A percentile compares a stretch with the other conserved stretches of the same genome.
phyloP scores from a whole-genome alignment of 2,113 vertebrate species.

The Micronycteris hirsuta region DNA sequence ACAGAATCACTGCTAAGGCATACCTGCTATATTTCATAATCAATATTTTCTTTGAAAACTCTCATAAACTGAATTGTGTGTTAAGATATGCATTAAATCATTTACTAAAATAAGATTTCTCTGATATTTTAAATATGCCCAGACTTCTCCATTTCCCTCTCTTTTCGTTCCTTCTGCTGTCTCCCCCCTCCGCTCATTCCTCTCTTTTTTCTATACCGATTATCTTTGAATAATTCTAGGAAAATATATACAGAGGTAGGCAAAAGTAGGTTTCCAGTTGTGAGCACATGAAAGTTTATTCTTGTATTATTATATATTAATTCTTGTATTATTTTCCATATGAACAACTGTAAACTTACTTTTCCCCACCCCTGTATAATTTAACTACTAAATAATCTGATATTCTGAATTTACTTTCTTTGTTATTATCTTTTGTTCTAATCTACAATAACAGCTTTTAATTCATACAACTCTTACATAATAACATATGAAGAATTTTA shows the following conservation, averaged over 20 bases:
- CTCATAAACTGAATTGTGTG: not conserved
- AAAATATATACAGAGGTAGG: not conserved
- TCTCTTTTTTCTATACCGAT: not conserved
- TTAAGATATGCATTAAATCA: not conserved
- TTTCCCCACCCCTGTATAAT: not conserved
- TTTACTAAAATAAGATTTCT: not conserved
- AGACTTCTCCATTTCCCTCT: not conserved
- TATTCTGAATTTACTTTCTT: not conserved
- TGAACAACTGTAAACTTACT: not conserved
- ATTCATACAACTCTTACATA: not conserved
- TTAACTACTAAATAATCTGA: not conserved
- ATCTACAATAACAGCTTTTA: not conserved
- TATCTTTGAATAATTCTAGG: not conserved
- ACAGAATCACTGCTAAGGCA: not conserved
- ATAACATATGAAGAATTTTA: not conserved
- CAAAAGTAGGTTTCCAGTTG: not conserved
- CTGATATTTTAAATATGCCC: not conserved
- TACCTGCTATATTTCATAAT: not conserved
- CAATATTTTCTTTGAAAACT: not conserved
- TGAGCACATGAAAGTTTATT: not conserved
- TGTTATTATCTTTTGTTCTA: not conserved
- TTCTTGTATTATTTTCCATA: not conserved
- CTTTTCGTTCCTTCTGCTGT: not conserved
- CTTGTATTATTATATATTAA: not conserved
- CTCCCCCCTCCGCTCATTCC: fast-evolving